Evolutionary conservation across 1,140 invertebrate genomes (phyloP), one percentile per base, ranked within the genome.

Genomic region (Drosophila insularis): DNA sequence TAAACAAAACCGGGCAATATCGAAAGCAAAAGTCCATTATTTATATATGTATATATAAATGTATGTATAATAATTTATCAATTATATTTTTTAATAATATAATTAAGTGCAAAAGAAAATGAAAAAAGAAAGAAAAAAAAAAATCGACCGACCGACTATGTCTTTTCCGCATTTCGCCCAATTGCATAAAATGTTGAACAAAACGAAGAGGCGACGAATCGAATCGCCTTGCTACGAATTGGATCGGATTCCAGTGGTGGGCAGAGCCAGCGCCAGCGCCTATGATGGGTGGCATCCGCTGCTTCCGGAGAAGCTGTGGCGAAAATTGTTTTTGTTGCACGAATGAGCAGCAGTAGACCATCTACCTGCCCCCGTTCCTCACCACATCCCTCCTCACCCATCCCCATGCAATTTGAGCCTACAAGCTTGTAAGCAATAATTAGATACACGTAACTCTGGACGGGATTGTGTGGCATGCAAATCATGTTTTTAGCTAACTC

Each of bases 361-460:
- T 2, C 43, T 4, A 10, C 43, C 17, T 1, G 3, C 1, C 43
- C 2, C 14, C 14, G n/a, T 7, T 19, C 2, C 40, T 13, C 79
- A 67, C 67, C 58, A 62, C 58, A 10, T 11, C 10, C 14, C 37
- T 5, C 55, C 14, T 31, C 14, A 19, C 27, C 17, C 8, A 35
- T 58, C 37, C 7, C 39, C 6, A 5, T 27, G n/a, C 39, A 68
- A 43, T 43, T 64, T 62, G 27, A 71, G 58, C 71, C 71, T 71
- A 71, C 65, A 84, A 76, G 62, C 43, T 68, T 78, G 71, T 85
- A 86, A 85, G 77, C 71, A 72, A 79, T 77, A 86, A 86, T 86
- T 86, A 86, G 71, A 68, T 58, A 79, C 82, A 81, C 79, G 79
- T 81, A 81, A 81, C 60, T 63, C 50, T 68, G 69, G 73, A 69